phyloP scores from a whole-genome alignment of 2,888 invertebrate genomes.

The Caenorhabditis zanzibari region DNA sequence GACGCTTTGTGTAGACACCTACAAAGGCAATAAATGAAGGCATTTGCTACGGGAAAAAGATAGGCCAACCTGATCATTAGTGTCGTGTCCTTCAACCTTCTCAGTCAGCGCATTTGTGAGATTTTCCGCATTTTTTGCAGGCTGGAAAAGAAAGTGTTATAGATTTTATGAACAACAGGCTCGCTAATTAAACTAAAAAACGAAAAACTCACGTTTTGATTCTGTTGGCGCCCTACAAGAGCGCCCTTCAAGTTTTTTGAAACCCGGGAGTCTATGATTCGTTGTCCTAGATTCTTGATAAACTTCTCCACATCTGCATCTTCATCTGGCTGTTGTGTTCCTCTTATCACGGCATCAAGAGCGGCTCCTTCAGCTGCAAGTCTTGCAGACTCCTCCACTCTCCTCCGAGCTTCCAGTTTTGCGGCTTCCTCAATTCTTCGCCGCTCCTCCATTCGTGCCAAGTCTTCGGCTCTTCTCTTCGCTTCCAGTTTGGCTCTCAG shows the following conservation, averaged over 20 bases:
- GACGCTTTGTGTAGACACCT: conserved; percentile 46
- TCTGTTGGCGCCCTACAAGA: conserved; percentile 63
- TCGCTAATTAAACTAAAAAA: background rate
- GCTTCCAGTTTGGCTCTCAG: conserved; percentile 9
- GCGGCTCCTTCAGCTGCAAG: conserved; percentile 24
- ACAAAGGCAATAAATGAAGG: conserved; percentile 49
- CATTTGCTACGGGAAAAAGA: conserved; percentile 40
- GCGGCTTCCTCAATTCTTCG: conserved; percentile 5
- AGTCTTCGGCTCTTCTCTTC: conserved; percentile 10
- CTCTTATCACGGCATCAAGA: conserved; percentile 21
- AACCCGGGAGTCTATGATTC: conserved; percentile 35
- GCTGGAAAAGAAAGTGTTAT: conserved; percentile 28
- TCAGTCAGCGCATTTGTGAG: conserved; percentile 56
- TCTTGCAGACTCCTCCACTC: conserved; percentile 21
- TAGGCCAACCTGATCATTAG: conserved; percentile 44
- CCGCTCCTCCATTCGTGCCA: background rate
- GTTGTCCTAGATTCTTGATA: conserved; percentile 25
- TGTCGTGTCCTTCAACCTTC: conserved; percentile 32
- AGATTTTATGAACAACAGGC: no score
- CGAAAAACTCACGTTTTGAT: conserved; percentile 34
- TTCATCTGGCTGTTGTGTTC: conserved; percentile 27
- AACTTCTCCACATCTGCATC: conserved; percentile 49
- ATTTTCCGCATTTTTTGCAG: conserved; percentile 54
- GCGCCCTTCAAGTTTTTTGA: conserved; percentile 67
- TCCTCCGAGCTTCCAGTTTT: conserved; percentile 8